Percentiles rank a stretch among this genome's conserved stretches.
These are phyloP conservation scores for Neoitamus cyanurus DNA, from an alignment of 2,888 invertebrate species.

Conservation along the genomic window DNA sequence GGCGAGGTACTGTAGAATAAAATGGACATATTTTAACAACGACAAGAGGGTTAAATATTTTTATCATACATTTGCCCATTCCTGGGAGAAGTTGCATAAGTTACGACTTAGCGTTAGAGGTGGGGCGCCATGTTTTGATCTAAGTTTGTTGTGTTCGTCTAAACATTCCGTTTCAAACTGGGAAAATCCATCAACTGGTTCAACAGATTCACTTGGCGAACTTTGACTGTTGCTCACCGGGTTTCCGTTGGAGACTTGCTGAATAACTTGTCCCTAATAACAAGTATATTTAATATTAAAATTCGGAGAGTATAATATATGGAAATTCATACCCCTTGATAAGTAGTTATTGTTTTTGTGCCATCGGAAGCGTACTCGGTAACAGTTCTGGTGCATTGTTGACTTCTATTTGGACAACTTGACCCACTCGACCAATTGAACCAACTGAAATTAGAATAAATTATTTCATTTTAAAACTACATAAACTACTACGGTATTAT, in stretches of 20 bases:
- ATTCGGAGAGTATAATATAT: neutral
- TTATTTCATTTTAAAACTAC: neutral
- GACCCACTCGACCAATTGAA: neutral
- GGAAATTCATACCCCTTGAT: neutral
- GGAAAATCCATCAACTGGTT: neutral
- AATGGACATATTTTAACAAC: slow-evolving; percentile 62
- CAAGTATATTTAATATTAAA: neutral
- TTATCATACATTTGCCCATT: slow-evolving; percentile 71
- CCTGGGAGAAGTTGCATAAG: slow-evolving; percentile 75
- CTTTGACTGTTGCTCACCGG: neutral
- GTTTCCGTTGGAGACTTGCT: neutral
- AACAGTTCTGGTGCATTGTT: neutral
- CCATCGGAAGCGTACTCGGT: neutral
- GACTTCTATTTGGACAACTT: neutral
- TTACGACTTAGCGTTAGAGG: slow-evolving; percentile 74
- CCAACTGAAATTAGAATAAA: neutral
- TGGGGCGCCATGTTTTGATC: slow-evolving; percentile 75
- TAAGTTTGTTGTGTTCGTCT: slow-evolving; percentile 77
- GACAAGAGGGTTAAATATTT: neutral
- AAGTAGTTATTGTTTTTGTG: neutral
- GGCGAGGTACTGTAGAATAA: slow-evolving; percentile 61
- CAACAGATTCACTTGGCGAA: neutral
- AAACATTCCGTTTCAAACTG: slow-evolving; percentile 76
- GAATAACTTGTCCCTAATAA: neutral
- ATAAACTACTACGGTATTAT: too few relatives aligned